These are phyloP conservation scores for Paragorgia papillata DNA, from an alignment of 92 coral and sea anemone genomes.

Conservation along the genomic window DNA sequence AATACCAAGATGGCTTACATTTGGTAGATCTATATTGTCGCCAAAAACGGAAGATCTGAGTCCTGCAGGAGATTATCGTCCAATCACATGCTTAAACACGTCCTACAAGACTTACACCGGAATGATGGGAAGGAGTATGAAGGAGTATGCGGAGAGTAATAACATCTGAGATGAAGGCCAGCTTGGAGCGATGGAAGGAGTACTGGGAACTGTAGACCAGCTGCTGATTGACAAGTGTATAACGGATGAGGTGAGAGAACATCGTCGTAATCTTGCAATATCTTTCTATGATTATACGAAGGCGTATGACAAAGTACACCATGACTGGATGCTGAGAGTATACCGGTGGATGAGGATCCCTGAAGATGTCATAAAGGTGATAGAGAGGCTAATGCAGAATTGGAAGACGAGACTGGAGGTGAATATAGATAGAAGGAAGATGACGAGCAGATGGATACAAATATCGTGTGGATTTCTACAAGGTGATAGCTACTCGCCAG, in stretches of 20 bases:
- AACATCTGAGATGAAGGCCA: slow-evolving; percentile 39
- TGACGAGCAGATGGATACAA: no score
- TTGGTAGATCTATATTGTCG: no score
- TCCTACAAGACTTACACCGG: no score
- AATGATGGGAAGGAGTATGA: no score
- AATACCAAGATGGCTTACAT: no score
- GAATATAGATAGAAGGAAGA: neutral
- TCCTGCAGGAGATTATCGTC: no score
- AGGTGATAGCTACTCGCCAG: slow-evolving; percentile 23
- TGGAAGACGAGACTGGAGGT: slow-evolving; percentile 56
- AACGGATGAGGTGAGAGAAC: slow-evolving; percentile 51
- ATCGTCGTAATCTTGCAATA: slow-evolving; percentile 50
- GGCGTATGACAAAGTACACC: slow-evolving; percentile 39
- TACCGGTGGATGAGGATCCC: no score
- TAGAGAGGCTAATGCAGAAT: slow-evolving; percentile 10
- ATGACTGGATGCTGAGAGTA: slow-evolving; percentile 17
- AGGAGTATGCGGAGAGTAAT: slow-evolving; percentile 20
- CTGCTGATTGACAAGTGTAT: slow-evolving; percentile 40
- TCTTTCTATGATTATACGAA: slow-evolving; percentile 33
- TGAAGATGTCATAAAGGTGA: slow-evolving; percentile 11
- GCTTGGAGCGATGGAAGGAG: slow-evolving; percentile 47
- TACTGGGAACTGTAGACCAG: slow-evolving; percentile 40
- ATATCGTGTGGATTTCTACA: no score
- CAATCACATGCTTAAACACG: no score
- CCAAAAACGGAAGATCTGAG: no score